Evolutionary conservation across 2,113 vertebrate species (phyloP), one percentile per base, ranked within the genome.

Genomic region (Chionomys nivalis): DNA sequence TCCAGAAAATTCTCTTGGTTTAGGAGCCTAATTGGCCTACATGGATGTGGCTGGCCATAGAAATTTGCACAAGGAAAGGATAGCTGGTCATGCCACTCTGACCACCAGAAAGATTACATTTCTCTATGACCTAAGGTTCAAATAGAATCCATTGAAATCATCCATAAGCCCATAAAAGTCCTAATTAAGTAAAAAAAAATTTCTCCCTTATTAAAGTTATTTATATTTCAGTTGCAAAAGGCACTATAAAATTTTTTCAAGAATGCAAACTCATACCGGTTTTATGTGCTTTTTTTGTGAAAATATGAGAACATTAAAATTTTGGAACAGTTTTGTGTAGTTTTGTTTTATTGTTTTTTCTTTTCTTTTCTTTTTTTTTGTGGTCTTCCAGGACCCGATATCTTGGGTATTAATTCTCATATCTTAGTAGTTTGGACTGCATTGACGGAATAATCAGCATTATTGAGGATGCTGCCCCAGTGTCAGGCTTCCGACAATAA

Each of bases 211-310:
- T 68, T 79, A 65, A 93, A 82, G 24, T 86, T 49, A 47, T 76
- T 88, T 85, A 49, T 58, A 89, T 81, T 78, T 89, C 4, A 82
- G 85, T 95, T 75, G 9, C 3, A 44, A 76, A 31, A 0, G 0
- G 0, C 39, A 73, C 49, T n/a, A 33, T 44, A 86, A 82, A 89
- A 70, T 1, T 7, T 52, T 8, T 44, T 90, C 55, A 79, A 90
- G 0, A 89, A 68, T 55, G 12, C 3, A 92, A 39, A 2, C 52
- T 66, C 73, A 47, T 17, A 39, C 4, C 47, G 23, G 63, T 44
- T 91, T 65, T 93, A 85, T 17, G 49, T 87, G 49, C 63, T 12
- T 91, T 81, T 81, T 81, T 79, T 79, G n/a, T 31, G 79, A 76
- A 92, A 88, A 90, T 72, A 63, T 28, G 9, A 23, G 75, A 3